These are phyloP conservation scores for Gonioctena quinquepunctata DNA, from an alignment of 1,140 invertebrate genomes.

Conservation along the genomic window DNA sequence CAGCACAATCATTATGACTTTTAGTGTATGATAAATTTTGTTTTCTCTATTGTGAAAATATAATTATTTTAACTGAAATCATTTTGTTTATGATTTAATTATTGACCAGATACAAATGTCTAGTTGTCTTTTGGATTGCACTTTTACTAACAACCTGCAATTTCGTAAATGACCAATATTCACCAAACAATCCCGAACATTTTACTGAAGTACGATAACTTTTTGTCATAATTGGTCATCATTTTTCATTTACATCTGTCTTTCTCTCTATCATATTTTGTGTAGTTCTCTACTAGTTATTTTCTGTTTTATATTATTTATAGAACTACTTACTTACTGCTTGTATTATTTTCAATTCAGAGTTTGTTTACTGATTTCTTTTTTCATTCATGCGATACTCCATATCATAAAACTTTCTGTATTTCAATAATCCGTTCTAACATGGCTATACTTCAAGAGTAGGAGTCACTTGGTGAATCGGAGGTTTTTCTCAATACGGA, in stretches of 20 bases:
- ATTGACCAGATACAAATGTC: too few species aligned
- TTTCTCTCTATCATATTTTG: background rate
- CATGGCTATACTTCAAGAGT: too few species aligned
- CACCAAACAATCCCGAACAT: conserved; percentile 38
- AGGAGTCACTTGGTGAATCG: too few species aligned
- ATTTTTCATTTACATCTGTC: conserved; percentile 14
- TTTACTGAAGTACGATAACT: conserved; percentile 39
- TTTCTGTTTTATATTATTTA: background rate
- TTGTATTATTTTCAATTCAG: background rate
- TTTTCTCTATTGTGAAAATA: too few species aligned
- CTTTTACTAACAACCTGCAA: background rate
- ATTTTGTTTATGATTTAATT: too few species aligned
- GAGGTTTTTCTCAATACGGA: too few species aligned
- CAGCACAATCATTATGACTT: too few species aligned
- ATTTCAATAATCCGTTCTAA: too few species aligned
- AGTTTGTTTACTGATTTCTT: conserved; percentile 31
- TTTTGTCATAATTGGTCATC: conserved; percentile 10
- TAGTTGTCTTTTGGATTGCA: background rate
- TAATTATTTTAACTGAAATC: too few species aligned
- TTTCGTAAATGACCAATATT: conserved; percentile 19
- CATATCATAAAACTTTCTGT: too few species aligned
- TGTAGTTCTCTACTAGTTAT: conserved; percentile 17
- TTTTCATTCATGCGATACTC: background rate
- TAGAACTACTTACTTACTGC: background rate
- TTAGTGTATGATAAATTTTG: too few species aligned